phyloP scores from a whole-genome alignment of 2,888 invertebrate species.

The Gastracanthus pulcherrimus region DNA sequence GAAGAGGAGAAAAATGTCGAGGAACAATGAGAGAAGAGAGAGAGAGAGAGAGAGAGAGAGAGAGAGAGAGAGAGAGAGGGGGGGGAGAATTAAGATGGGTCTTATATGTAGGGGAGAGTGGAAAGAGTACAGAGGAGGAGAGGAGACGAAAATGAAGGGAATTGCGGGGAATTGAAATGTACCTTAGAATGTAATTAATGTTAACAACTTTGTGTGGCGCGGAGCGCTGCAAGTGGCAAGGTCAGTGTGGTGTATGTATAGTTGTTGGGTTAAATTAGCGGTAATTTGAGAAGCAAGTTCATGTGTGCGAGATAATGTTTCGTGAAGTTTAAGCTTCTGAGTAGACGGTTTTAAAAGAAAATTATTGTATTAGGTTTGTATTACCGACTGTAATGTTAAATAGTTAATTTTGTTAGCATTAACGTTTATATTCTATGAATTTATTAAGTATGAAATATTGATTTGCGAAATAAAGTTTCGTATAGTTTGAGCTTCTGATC shows the following conservation, averaged over 20 bases:
- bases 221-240: background rate
- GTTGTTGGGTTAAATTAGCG: background rate
- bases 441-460: too few relatives aligned
- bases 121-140: background rate
- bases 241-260: too few relatives aligned
- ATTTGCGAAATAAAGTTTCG: too few relatives aligned
- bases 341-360: background rate
- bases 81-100: conserved; percentile 10
- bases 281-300: background rate
- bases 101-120: background rate
- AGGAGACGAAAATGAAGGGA: background rate
- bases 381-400: background rate
- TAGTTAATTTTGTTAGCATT: too few relatives aligned
- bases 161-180: conserved; percentile 30
- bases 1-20: conserved; percentile 11
- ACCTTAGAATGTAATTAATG: conserved; percentile 24
- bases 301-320: background rate
- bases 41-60: background rate
- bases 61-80: background rate
- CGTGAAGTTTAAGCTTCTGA: background rate
- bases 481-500: too few relatives aligned
- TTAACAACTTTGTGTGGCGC: conserved; percentile 10
- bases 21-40: conserved; percentile 30
- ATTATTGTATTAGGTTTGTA: background rate
- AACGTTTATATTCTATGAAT: too few relatives aligned